Percentiles rank a stretch among this genome's conserved stretches.
Evolutionary conservation across 2,113 vertebrate species (phyloP).

Genomic region (Dissostichus mawsoni): DNA sequence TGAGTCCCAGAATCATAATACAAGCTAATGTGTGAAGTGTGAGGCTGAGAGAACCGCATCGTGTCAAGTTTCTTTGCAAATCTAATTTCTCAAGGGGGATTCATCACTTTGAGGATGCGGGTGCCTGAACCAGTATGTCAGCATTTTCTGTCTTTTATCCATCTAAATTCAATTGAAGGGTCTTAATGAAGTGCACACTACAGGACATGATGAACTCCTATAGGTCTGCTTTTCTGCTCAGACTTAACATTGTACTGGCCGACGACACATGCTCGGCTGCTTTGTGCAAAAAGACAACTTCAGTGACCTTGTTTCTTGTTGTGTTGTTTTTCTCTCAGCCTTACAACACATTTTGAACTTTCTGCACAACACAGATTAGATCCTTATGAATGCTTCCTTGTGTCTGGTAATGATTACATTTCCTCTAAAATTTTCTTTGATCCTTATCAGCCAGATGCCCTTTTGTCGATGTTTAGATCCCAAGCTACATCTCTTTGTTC

Average conservation of each 20-base stretch:
- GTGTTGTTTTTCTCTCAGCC: constrained; percentile 21
- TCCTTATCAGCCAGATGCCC: constrained; percentile 81
- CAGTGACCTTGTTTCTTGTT: constrained; percentile 43
- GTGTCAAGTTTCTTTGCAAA: constrained; percentile 72
- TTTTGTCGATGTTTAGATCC: constrained; percentile 79
- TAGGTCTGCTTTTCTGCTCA: constrained; percentile 26
- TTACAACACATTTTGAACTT: constrained; percentile 40
- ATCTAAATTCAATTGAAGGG: constrained; percentile 62
- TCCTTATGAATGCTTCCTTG: constrained; percentile 55
- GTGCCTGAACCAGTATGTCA: constrained; percentile 64
- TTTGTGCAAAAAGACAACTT: constrained; percentile 7
- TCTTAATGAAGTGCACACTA: constrained; percentile 60
- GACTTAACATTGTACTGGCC: constrained; percentile 26
- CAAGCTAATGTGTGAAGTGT: constrained; percentile 59
- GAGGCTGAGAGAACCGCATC: constrained; percentile 47
- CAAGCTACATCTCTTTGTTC: constrained; percentile 74
- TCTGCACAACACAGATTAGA: constrained; percentile 47
- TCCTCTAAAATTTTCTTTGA: constrained; percentile 79
- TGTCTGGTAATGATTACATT: constrained; percentile 76
- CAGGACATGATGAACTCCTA: constrained; percentile 52
- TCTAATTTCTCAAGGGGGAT: constrained; percentile 63
- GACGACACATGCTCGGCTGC: background rate
- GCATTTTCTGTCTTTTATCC: constrained; percentile 70
- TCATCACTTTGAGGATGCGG: constrained; percentile 67
- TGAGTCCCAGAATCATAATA: constrained; percentile 71